These are phyloP conservation scores for Luehdorfia chinensis DNA, from an alignment of 1,140 invertebrate genomes.

Conservation along the genomic window DNA sequence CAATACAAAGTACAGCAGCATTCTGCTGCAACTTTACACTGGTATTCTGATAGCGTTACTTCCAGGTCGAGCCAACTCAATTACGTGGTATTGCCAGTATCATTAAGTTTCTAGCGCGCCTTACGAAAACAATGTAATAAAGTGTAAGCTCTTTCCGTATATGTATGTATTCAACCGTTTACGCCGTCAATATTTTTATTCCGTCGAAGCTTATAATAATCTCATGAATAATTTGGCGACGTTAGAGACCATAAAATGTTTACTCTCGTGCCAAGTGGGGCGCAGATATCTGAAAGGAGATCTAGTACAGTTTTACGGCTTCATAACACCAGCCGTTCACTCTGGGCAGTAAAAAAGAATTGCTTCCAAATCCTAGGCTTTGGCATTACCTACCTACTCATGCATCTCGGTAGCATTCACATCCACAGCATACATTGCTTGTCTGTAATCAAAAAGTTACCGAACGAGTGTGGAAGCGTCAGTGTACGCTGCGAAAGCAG, in stretches of 20 bases:
- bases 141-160: neutral
- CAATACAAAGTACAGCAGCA: no score
- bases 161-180: constrained; percentile 9
- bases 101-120: no score
- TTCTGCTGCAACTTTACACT: no score
- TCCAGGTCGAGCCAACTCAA: no score
- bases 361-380: constrained; percentile 25
- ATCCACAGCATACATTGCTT: neutral
- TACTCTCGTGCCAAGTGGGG: no score
- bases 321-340: constrained; percentile 7
- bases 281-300: neutral
- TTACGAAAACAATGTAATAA: no score
- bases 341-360: constrained; percentile 28
- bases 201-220: constrained; percentile 5
- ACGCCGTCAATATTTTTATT: no score
- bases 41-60: no score
- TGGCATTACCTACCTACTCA: constrained; percentile 4
- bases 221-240: constrained; percentile 12
- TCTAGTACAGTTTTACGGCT: constrained; percentile 6
- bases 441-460: no score
- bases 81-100: no score
- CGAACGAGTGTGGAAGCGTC: no score
- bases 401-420: neutral
- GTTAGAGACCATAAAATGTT: constrained; percentile 7
- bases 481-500: no score